Base-by-base conservation (phyloP, 1,140 invertebrate species). In the Lamellibrachia luymesi region DNA sequence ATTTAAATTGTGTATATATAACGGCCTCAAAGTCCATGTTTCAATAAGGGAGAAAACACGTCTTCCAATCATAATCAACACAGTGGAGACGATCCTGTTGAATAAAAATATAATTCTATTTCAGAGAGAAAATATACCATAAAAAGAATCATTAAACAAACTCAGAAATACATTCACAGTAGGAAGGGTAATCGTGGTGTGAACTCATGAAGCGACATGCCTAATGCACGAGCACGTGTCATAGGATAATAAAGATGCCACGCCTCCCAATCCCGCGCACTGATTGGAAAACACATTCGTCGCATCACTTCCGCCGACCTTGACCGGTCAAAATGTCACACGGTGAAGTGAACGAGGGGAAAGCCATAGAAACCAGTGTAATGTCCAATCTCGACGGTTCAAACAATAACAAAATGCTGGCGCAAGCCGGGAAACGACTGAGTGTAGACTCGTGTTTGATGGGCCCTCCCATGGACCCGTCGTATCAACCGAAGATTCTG, bases 401-500 rank as follows among this genome's bases (percentile, higher is more conserved):
- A 80, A 80, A 80, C 64, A 80, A 80, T 22, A 22, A 1, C 2
- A 80, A 22, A 80, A 80, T 80, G 64, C 64, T 80, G 7, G 64
- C 6, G 13, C 64, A 80, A 80, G 25, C 6, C 64, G 64, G 64
- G 64, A 80, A 80, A 80, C 13, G 64, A 80, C 5, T 80, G 13
- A 80, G 64, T 22, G 13, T 80, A 17, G 64, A 80, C 64, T 6
- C 64, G 2, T 4, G 49, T 50, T 91, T 51, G 6, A 27, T 51
- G 27, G 90, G 50, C 13, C 38, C 4, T n/a, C 90, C 38, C 2
- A 91, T 91, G 38, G 90, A 91, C 50, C 90, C 90, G 50, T 91
- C 90, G 5, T 91, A 91, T 38, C 38, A 49, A n/a, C 90, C 90
- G 13, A 91, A 91, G 90, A 10, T 91, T 91, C 90, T 91, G 5